Conservation (phyloP, 2,113 vertebrate genomes). For the Marmota monax region DNA sequence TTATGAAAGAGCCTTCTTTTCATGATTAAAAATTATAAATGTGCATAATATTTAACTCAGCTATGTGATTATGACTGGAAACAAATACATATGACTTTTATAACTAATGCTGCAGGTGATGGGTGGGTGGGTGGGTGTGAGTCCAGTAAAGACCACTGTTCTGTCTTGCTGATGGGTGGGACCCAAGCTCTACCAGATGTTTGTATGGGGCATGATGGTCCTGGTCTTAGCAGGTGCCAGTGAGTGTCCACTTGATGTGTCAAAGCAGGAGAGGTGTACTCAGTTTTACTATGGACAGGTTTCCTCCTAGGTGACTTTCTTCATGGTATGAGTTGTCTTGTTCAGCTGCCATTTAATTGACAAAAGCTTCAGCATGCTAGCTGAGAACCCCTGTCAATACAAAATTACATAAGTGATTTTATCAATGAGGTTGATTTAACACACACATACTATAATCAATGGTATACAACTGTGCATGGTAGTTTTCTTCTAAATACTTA, state of each 20-base stretch:
- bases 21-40: background rate
- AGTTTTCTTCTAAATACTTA: background rate
- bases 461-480: background rate
- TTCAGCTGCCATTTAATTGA: background rate
- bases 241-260: fast-evolving
- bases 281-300: background rate
- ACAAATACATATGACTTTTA: no score
- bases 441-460: background rate
- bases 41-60: background rate
- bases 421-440: background rate
- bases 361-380: background rate
- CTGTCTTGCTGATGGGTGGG: no score
- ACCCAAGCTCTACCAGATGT: background rate
- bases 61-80: background rate
- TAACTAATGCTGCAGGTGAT: fast-evolving
- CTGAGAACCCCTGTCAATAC: background rate
- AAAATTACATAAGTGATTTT: background rate
- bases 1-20: background rate
- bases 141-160: background rate
- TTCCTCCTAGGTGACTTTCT: background rate
- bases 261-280: background rate
- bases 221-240: background rate
- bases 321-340: background rate
- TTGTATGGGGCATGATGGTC: fast-evolving
- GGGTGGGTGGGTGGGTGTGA: background rate